Percentiles rank a stretch among this genome's conserved stretches.
phyloP scores from a whole-genome alignment of 2,888 invertebrate species.

The Tenodera sinensis region DNA sequence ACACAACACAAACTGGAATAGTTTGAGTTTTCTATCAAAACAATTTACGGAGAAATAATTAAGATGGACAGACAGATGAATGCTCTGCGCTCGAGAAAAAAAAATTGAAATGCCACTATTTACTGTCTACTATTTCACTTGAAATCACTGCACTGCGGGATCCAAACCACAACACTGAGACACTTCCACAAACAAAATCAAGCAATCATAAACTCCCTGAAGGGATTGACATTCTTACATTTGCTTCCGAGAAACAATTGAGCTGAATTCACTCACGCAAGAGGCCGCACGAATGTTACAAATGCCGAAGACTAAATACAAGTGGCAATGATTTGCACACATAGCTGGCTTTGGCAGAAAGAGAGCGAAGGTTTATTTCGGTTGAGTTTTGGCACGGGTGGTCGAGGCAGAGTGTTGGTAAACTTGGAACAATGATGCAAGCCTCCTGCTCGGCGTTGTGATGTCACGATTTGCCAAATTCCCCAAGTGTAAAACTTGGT shows the following conservation, averaged over 20 bases:
- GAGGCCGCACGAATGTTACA: background rate
- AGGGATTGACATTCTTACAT: background rate
- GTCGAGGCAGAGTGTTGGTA: background rate
- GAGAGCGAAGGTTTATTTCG: background rate
- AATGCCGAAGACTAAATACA: background rate
- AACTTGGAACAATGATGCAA: background rate
- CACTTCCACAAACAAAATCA: too few relatives aligned
- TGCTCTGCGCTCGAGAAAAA: too few relatives aligned
- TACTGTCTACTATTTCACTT: too few relatives aligned
- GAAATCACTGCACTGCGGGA: too few relatives aligned
- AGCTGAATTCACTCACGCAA: background rate
- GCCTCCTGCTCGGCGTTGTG: background rate
- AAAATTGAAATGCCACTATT: too few relatives aligned
- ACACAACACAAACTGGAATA: too few relatives aligned
- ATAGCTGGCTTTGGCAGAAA: background rate
- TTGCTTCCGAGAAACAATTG: background rate
- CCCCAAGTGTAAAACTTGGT: background rate
- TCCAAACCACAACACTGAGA: too few relatives aligned
- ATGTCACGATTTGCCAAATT: background rate
- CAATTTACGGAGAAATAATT: too few relatives aligned
- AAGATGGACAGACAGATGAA: too few relatives aligned
- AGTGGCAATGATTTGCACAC: background rate
- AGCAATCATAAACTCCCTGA: too few relatives aligned
- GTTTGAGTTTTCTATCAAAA: too few relatives aligned
- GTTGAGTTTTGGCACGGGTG: background rate